These are phyloP conservation scores for Solea senegalensis DNA, from an alignment of 2,113 vertebrate species.

Conservation along the genomic window DNA sequence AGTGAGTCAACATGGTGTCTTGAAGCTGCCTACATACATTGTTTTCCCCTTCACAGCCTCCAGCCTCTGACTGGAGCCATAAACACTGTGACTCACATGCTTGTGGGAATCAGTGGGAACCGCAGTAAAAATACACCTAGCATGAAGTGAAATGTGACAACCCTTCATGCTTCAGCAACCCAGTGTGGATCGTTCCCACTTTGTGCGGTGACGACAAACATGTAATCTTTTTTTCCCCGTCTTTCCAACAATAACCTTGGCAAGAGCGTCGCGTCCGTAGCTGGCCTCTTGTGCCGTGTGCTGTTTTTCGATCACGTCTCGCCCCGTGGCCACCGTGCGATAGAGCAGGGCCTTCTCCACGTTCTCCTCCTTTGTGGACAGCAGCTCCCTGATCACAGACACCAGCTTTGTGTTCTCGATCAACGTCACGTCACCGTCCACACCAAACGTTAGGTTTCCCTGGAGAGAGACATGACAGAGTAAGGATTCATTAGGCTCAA, in stretches of 20 bases:
- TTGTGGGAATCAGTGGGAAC: conserved; percentile 12
- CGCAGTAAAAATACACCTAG: conserved; percentile 1
- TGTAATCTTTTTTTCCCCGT: not conserved
- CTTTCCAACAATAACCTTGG: conserved; percentile 83
- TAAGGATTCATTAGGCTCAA: no score
- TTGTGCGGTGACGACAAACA: not conserved
- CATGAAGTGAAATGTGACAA: not conserved
- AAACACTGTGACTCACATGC: conserved; percentile 54
- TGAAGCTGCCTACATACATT: conserved; percentile 20
- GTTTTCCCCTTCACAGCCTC: conserved; percentile 16
- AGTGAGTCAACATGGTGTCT: conserved; percentile 40
- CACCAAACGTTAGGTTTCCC: conserved; percentile 92
- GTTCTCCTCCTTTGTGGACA: conserved; percentile 88
- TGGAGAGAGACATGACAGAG: conserved; percentile 52
- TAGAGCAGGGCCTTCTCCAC: conserved; percentile 95
- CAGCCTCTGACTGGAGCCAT: conserved; percentile 37
- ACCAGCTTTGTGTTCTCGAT: conserved; percentile 90
- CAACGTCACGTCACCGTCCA: conserved; percentile 89
- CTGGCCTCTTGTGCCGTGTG: conserved; percentile 93
- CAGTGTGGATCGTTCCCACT: not conserved
- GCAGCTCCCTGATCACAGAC: conserved; percentile 85
- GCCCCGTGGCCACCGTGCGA: conserved; percentile 93
- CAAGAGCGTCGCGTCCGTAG: conserved; percentile 94
- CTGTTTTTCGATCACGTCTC: conserved; percentile 96
- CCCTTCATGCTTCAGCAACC: no score